Evolutionary conservation across 2,888 invertebrate genomes (phyloP).

Genomic region (Phalangium opilio): DNA sequence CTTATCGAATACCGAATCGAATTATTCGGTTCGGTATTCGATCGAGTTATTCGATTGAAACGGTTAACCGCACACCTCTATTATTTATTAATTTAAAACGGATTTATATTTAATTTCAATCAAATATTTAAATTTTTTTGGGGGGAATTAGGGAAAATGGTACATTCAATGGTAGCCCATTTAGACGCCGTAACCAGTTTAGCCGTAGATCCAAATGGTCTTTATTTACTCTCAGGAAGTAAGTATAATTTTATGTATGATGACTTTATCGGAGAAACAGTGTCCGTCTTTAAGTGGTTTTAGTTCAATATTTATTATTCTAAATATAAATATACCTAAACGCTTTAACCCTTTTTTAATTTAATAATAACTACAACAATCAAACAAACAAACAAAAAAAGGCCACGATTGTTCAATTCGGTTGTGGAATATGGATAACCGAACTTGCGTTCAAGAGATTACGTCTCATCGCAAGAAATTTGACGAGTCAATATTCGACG

Average conservation of each 20-base stretch:
- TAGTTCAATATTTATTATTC: too few species aligned
- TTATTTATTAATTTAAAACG: too few species aligned
- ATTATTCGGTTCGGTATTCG: too few species aligned
- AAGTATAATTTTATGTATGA: too few species aligned
- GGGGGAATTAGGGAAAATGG: constrained; percentile 58
- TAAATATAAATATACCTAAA: not conserved
- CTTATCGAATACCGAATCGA: too few species aligned
- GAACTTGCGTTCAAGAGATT: constrained; percentile 98
- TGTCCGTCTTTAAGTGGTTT: not conserved
- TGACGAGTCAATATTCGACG: constrained; percentile 96
- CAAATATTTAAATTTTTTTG: too few species aligned
- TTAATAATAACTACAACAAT: too few species aligned
- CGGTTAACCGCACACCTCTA: too few species aligned
- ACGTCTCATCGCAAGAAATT: constrained; percentile 99
- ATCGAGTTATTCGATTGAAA: too few species aligned
- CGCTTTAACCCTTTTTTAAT: not conserved
- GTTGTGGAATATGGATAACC: constrained; percentile 58
- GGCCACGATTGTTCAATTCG: constrained; percentile 43
- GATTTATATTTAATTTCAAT: too few species aligned
- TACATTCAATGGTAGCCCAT: constrained; percentile 98
- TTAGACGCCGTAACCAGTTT: constrained; percentile 95
- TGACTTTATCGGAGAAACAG: constrained; percentile 1
- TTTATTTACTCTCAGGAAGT: constrained; percentile 94
- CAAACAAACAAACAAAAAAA: constrained; percentile 19
- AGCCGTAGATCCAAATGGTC: constrained; percentile 94